Evolutionary conservation across 2,113 vertebrate species (phyloP).

Genomic region (Centropus unirufus): DNA sequence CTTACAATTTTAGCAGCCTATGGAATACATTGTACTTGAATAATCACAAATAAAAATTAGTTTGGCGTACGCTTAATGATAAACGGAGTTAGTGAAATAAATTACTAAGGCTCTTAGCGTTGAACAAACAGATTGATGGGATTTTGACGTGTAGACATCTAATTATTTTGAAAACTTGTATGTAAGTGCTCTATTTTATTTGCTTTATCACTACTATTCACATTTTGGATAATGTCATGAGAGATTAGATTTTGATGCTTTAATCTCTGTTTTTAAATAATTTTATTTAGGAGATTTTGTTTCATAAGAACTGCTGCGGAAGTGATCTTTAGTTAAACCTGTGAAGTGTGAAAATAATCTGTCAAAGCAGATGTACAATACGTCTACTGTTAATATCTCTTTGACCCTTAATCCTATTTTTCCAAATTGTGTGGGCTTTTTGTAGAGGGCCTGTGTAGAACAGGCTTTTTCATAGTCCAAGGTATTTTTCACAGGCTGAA

Average conservation of each 20-base stretch:
- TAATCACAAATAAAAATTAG: background rate
- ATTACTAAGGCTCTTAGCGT: background rate
- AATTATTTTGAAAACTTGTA: background rate
- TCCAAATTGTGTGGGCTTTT: constrained; percentile 12
- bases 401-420: constrained; percentile 53
- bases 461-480: background rate
- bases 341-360: constrained; percentile 72
- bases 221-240: background rate
- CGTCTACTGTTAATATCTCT: constrained; percentile 35
- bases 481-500: constrained; percentile 2
- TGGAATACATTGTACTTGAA: background rate
- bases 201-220: background rate
- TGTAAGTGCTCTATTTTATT: background rate
- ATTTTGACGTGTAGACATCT: background rate
- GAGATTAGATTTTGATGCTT: background rate
- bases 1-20: background rate
- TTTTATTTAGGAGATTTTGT: constrained; percentile 28
- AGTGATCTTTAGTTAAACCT: constrained; percentile 61
- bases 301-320: constrained; percentile 17
- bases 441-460: no score
- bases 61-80: background rate
- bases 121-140: background rate
- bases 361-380: constrained; percentile 53
- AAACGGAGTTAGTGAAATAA: background rate
- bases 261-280: constrained; percentile 24